Conservation (phyloP, 1,140 invertebrate genomes). For the Cydia strobilella region DNA sequence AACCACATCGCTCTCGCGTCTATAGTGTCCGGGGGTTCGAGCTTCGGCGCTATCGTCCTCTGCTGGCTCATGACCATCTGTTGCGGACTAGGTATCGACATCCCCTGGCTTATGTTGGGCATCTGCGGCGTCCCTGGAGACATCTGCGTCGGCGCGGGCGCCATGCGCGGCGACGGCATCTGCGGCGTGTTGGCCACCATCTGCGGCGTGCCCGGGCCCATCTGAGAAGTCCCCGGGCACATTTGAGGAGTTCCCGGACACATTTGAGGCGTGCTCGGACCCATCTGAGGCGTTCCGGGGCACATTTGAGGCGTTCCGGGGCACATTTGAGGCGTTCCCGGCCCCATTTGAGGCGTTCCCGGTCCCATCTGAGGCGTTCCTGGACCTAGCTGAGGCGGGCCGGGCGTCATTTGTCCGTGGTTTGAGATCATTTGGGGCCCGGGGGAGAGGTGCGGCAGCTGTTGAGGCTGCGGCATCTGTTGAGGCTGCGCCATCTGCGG, state of each 20-base stretch:
- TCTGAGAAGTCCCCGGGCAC: conserved; percentile 58
- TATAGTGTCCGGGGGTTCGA: conserved; percentile 77
- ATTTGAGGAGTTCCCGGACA: conserved; percentile 57
- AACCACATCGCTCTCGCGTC: conserved; percentile 80
- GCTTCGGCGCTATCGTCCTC: conserved; percentile 68
- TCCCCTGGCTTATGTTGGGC: conserved; percentile 66
- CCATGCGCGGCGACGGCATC: conserved; percentile 66
- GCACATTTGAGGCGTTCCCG: conserved; percentile 40
- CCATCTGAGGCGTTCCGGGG: conserved; percentile 53
- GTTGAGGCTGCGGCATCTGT: conserved; percentile 49
- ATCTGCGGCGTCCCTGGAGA: conserved; percentile 69
- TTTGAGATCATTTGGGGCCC: conserved; percentile 58
- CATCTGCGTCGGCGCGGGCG: conserved; percentile 68
- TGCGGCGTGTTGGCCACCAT: conserved; percentile 61
- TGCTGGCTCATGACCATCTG: conserved; percentile 72
- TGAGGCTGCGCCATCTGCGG: conserved; percentile 46
- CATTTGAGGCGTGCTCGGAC: conserved; percentile 51
- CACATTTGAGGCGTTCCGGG: conserved; percentile 54
- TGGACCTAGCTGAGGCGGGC: conserved; percentile 45
- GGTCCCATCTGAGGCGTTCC: conserved; percentile 41
- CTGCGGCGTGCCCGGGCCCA: conserved; percentile 62
- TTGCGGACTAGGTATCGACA: conserved; percentile 67
- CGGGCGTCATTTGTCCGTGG: conserved; percentile 40
- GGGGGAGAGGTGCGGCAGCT: conserved; percentile 58
- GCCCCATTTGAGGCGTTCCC: conserved; percentile 42